Base-by-base conservation (phyloP, 1,140 invertebrate genomes). In the Pteromalus puparum region DNA sequence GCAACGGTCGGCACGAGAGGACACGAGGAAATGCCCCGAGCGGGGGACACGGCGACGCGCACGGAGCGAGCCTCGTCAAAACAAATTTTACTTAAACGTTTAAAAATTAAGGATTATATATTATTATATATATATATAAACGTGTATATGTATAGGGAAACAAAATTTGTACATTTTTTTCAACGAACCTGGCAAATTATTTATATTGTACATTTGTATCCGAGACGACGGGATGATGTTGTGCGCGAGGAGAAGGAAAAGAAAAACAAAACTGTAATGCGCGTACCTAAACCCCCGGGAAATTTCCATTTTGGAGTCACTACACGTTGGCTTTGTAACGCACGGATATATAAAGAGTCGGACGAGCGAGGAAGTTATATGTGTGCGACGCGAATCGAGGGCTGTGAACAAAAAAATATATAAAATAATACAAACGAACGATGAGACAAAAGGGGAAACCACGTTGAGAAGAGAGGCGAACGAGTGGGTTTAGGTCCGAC, bases 181-280 rank as follows among this genome's bases (percentile, higher is more conserved):
- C 86, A 88, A 78, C 81, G 79, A 26, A 86, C 85, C 87, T 86
- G 88, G 88, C 90, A 90, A 92, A 91, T 91, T 93, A 92, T 92
- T 92, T 92, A 93, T 84, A 84, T 91, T 92, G 90, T 92, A 91
- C 85, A 91, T 90, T 90, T 83, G n/a, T 38, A 80, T 75, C 72
- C 34, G 38, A 81, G 68, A 46, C 46, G 75, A 81, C 15, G 18
- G 7, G 76, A 78, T 26, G 38, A 72, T 72, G 30, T 68, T n/a
- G n/a, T n/a, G n/a, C n/a, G 34, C 26, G 38, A 74, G 70, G 73
- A 46, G 67, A 42, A 65, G 21, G 42, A 82, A 76, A 81, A 61
- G 42, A 82, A 80, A 81, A 61, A 83, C n/a, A 84, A 2, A 34
- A 30, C 26, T 48, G 30, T 24, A 76, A 61, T 46, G 74, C 61